These are phyloP conservation scores for Pterostichus niger DNA, from an alignment of 2,888 invertebrate genomes.

Conservation along the genomic window DNA sequence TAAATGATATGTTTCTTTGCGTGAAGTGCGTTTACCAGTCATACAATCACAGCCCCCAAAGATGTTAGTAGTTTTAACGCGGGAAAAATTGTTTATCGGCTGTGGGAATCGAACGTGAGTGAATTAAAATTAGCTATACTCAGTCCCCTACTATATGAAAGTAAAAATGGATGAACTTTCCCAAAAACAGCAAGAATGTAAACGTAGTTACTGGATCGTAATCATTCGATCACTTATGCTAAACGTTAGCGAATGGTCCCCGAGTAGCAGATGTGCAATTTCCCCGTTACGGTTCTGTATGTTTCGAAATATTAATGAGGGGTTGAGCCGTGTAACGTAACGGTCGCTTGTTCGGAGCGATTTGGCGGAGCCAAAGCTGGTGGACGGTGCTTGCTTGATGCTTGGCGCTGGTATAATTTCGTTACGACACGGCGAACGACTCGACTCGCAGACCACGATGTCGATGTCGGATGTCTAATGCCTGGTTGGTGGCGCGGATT, in stretches of 20 bases:
- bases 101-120: too few relatives aligned
- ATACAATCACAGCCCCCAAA: too few relatives aligned
- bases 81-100: too few relatives aligned
- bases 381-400: not conserved
- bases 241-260: not conserved
- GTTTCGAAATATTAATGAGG: slow-evolving; percentile 61
- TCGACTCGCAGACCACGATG: not conserved
- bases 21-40: too few relatives aligned
- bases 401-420: not conserved
- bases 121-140: too few relatives aligned
- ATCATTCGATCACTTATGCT: slow-evolving; percentile 17
- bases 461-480: not conserved
- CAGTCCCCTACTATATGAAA: too few relatives aligned
- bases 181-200: not conserved
- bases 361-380: not conserved
- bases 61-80: too few relatives aligned
- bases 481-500: too few relatives aligned
- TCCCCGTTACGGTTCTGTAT: slow-evolving; percentile 47
- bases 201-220: too few relatives aligned
- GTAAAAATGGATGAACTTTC: not conserved
- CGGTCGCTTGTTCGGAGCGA: slow-evolving; percentile 8
- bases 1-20: too few relatives aligned
- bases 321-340: slow-evolving; percentile 22
- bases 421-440: not conserved
- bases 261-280: slow-evolving; percentile 51